Conservation (phyloP, 1,140 invertebrate species). For the Drosophila ambigua region DNA sequence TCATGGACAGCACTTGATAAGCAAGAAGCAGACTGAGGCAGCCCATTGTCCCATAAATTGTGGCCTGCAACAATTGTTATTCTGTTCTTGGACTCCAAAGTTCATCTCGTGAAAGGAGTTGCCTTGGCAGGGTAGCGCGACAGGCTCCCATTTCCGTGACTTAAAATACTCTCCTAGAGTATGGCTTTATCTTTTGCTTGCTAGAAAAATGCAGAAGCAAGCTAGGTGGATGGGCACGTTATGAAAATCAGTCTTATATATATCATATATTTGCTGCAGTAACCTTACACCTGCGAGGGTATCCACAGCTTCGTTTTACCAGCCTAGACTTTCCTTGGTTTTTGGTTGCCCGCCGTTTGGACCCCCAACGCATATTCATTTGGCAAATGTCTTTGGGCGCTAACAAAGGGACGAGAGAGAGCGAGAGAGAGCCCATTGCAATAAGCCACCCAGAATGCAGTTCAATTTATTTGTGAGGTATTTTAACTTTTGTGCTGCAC, state of each 20-base stretch:
- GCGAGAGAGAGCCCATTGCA: constrained; percentile 37
- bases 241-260: no score
- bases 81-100: constrained; percentile 56
- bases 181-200: no score
- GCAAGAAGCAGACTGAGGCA: constrained; percentile 21
- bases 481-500: constrained; percentile 52
- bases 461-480: constrained; percentile 61
- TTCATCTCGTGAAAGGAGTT: constrained; percentile 30
- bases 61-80: constrained; percentile 67
- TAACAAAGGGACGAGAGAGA: constrained; percentile 45
- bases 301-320: neutral
- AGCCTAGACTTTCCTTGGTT: constrained; percentile 6
- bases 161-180: neutral
- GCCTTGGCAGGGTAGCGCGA: neutral
- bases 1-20: constrained; percentile 56
- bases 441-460: constrained; percentile 62
- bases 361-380: constrained; percentile 64
- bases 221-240: no score
- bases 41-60: constrained; percentile 59
- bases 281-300: no score
- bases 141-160: no score
- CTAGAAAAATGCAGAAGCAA: no score
- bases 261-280: no score
- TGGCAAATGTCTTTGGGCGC: constrained; percentile 61
- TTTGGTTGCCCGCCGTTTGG: constrained; percentile 13